Evolutionary conservation across 2,797 vertebrate species (phyloP).

Genomic region (Thaleichthys pacificus): DNA sequence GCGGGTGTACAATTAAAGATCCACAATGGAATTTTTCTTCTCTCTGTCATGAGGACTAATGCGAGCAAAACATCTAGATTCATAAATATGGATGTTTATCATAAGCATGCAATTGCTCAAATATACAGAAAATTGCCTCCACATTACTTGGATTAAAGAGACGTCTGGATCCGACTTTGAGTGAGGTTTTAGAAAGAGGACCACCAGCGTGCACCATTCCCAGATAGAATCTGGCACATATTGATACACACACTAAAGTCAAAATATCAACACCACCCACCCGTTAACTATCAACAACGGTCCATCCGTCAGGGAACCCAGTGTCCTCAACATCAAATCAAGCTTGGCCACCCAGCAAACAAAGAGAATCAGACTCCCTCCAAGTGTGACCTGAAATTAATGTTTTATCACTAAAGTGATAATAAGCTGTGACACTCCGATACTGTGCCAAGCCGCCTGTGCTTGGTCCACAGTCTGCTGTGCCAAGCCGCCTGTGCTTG

Average conservation of each 20-base stretch:
- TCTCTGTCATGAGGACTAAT: slow-evolving; percentile 15
- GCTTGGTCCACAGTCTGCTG: not conserved
- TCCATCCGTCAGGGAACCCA: slow-evolving; percentile 42
- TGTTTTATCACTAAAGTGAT: not conserved
- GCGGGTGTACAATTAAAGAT: not conserved
- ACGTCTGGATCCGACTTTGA: slow-evolving; percentile 24
- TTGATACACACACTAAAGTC: slow-evolving; percentile 34
- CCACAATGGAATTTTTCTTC: not conserved
- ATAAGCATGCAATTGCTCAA: slow-evolving; percentile 10
- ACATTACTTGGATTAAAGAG: slow-evolving; percentile 33
- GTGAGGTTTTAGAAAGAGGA: slow-evolving; percentile 5
- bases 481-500: not conserved
- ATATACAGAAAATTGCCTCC: slow-evolving; percentile 31
- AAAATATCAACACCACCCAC: slow-evolving; percentile 37
- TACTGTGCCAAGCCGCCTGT: not conserved
- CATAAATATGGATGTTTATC: not conserved
- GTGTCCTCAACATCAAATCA: slow-evolving; percentile 42
- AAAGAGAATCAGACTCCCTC: slow-evolving; percentile 15
- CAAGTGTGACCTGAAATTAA: slow-evolving; percentile 16
- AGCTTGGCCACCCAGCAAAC: slow-evolving; percentile 43
- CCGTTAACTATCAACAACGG: slow-evolving; percentile 33
- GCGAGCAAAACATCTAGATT: not conserved
- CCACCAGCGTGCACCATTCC: slow-evolving; percentile 27
- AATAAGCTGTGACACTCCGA: not conserved
- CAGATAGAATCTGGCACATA: slow-evolving; percentile 42